Base-by-base conservation (phyloP, 1,140 invertebrate species). In the Nasonia vitripennis region DNA sequence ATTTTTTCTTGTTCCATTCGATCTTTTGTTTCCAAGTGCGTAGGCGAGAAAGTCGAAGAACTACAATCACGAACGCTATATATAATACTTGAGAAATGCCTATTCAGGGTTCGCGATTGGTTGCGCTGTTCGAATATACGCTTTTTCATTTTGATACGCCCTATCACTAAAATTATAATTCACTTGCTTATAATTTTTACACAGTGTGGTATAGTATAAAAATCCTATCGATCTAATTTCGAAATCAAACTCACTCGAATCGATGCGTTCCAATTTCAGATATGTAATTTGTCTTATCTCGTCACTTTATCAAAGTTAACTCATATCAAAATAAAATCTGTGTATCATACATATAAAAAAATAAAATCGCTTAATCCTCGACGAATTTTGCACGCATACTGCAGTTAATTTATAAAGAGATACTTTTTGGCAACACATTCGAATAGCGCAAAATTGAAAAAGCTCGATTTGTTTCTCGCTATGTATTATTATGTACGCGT, bases 391-490 rank as follows among this genome's bases (percentile, higher is more conserved):
- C 55, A 62, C 10, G 48, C 12, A 62, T 62, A 62, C 55, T n/a
- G 20, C 55, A 27, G 27, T 27, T 62, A n/a, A 62, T n/a, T 45
- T 45, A 45, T 9, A 45, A 9, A 9, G 41, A n/a, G 55, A 62
- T 51, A 62, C 27, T 62, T 62, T 62, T 62, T 62, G 55, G 55
- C 55, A 62, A 62, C 55, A n/a, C 55, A 82, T 82, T 82, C 81
- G 48, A 82, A 81, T 70, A 81, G 20, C 27, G 48, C 81, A 75
- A 11, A 74, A 62, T 55, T 74, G 14, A 74, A 17, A 81, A 10
- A 11, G n/a, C n/a, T 73, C 37, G 7, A 27, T n/a, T 6, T 45
- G 6, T 74, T 55, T 82, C 48, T 74, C 45, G 68, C 41, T 23
- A 73, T 20, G 5, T 62, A 7, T 62, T 62, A 71, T 31, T n/a